Percentiles rank a stretch among this genome's conserved stretches.
These are phyloP conservation scores for Etheostoma spectabile DNA, from an alignment of 2,113 vertebrate genomes.

Conservation along the genomic window DNA sequence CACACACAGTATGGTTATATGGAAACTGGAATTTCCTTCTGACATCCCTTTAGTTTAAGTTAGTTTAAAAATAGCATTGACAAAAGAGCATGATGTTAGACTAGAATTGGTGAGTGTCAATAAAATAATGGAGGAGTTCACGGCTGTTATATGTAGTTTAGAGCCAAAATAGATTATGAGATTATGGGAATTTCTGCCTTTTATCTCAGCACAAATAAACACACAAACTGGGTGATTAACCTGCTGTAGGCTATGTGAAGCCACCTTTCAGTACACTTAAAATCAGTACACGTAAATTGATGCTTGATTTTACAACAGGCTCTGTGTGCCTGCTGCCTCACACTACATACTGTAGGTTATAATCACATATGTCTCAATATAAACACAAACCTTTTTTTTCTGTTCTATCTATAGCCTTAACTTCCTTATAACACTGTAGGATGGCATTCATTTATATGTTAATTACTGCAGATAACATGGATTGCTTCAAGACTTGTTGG, in stretches of 20 bases:
- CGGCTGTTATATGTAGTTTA: neutral
- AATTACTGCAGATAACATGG: neutral
- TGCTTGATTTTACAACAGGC: neutral
- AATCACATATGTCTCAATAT: neutral
- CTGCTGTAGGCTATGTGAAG: neutral
- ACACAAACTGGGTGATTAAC: neutral
- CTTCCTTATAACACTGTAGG: neutral
- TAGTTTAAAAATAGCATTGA: neutral
- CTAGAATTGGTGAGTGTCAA: no score
- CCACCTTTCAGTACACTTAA: neutral
- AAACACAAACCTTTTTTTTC: neutral
- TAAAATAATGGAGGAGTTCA: neutral
- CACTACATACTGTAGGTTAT: neutral
- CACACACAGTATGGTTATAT: neutral
- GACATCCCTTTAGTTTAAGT: neutral
- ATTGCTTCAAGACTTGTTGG: neutral
- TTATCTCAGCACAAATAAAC: neutral
- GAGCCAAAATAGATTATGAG: neutral
- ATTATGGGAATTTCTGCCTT: neutral
- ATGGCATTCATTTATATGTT: neutral
- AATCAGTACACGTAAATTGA: no score
- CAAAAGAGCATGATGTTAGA: neutral
- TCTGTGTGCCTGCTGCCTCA: neutral
- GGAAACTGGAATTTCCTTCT: neutral
- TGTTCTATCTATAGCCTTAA: slow-evolving; percentile 1